Evolutionary conservation across 2,797 vertebrate species (phyloP).

Genomic region (Sebastes steindachneri): DNA sequence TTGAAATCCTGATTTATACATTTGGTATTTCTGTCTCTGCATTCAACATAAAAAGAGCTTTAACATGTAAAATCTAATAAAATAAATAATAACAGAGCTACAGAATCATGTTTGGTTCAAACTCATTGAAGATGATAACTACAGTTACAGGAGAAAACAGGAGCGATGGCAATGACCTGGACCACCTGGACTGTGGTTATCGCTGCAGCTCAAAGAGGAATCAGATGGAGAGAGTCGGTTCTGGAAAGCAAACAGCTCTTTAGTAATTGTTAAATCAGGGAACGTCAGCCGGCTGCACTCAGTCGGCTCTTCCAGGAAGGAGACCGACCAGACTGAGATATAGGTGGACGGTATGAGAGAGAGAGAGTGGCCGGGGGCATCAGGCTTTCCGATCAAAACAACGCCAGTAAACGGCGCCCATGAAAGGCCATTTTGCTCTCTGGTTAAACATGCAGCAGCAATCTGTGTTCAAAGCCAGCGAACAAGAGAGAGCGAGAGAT

Average conservation of each 20-base stretch:
- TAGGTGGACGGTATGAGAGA: neutral
- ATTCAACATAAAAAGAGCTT: neutral
- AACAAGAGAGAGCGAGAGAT: neutral
- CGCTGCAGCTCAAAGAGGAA: neutral
- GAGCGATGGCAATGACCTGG: neutral
- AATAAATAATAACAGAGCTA: neutral
- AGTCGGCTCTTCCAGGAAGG: constrained; percentile 39
- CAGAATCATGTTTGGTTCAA: neutral
- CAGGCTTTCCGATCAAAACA: constrained; percentile 4
- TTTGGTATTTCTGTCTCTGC: too few species aligned
- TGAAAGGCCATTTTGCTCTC: neutral
- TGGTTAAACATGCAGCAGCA: constrained; percentile 4
- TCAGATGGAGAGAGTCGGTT: constrained; percentile 11
- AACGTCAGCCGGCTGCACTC: constrained; percentile 1
- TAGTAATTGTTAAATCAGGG: constrained; percentile 42
- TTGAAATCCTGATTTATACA: too few species aligned
- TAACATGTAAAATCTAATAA: neutral
- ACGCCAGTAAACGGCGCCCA: neutral
- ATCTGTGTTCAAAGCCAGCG: neutral
- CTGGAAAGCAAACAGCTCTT: constrained; percentile 24
- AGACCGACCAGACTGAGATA: neutral
- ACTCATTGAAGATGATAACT: neutral
- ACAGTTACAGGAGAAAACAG: neutral
- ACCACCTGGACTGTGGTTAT: neutral
- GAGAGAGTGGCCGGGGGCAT: too few species aligned